Evolutionary conservation across 2,888 invertebrate genomes (phyloP), one percentile per base, ranked within the genome.

Genomic region (Agapostemon virescens): DNA sequence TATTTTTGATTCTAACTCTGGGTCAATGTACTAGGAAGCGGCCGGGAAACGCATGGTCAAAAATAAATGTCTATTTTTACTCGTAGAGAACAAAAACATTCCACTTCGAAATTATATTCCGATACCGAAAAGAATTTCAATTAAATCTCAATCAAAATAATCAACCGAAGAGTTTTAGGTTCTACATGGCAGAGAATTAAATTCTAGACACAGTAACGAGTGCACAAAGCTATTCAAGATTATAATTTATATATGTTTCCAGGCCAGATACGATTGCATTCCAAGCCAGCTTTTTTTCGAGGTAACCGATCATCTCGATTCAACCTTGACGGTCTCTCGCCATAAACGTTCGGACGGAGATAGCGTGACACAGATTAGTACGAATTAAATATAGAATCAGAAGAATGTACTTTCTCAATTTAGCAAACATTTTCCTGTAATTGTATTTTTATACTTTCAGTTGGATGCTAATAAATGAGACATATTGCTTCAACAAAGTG

Each of bases 381-480:
- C 13, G 38, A 67, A 69, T 71, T 78, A 69, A 85, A 77, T 68
- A 74, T 75, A 75, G 55, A 74, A 71, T n/a, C 38, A 26, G 68
- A 36, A 26, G 36, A 42, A n/a, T 15, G 30, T n/a, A 17, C 30
- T 23, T 15, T 33, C 63, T 20, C 20, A 61, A 55, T 20, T 17
- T 4, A 6, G 58, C 17, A 30, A 55, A 26, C 1, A 55, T 5
- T 7, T 11, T 3, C 11, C 23, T 13, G 23, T 15, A 13, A 5
- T 26, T 15, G 23, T 7, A 55, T 15, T 1, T 3, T 26, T 55
- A 15, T 26, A n/a, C 11, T 11, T 11, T 49, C 0, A 38, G 38
- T 9, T 38, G 38, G 38, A 11, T 7, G 11, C 9, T 38, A 9
- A n/a, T 49, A n/a, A 49, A 49, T 49, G 49, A 7, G 11, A 11